Base-by-base conservation (phyloP, 2,888 invertebrate species). In the Eristalis intricaria region DNA sequence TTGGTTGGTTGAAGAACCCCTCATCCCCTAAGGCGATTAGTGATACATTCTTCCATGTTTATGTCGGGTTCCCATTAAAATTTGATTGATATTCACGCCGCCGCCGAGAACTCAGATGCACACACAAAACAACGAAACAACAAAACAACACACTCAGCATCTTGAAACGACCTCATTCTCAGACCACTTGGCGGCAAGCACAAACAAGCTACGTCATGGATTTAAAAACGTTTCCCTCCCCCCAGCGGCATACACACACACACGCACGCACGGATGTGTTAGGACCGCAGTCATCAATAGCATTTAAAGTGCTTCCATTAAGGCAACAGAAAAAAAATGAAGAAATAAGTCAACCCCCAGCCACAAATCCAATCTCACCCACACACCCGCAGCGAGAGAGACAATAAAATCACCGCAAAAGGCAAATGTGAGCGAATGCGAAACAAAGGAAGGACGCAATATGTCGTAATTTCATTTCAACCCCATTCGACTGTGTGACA, bases 331-430 rank as follows among this genome's bases (percentile, higher is more conserved):
- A 73, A 29, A 13, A 43, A 40, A 43, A 66, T 2, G 7, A 29
- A 32, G 32, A 35, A 35, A 35, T 0, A 35, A 64, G 35, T 29
- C n/a, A 35, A 38, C 38, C 60, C 22, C 26, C 60, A 23, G 15
- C 60, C 60, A 60, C 60, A 58, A 65, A 26, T 64, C 32, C 73
- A 66, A 73, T 61, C 43, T 32, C 32, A 43, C 79, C 71, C 69
- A 56, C 58, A 56, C 29, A 50, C 19, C 4, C 61, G 64, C 13
- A 65, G n/a, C 40, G 60, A 74, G 32, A 74, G 32, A 75, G 63
- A 81, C 81, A 82, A 82, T 82, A 76, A 82, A 82, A 82, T 71
- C 64, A 76, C 81, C 70, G 65, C 70, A 82, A 82, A 82, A 82
- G 75, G 70, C 76, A 82, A 70, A 75, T 65, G 74, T 58, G 60